Evolutionary conservation across 1,140 invertebrate genomes (phyloP).

Genomic region (Andricus grossulariae): DNA sequence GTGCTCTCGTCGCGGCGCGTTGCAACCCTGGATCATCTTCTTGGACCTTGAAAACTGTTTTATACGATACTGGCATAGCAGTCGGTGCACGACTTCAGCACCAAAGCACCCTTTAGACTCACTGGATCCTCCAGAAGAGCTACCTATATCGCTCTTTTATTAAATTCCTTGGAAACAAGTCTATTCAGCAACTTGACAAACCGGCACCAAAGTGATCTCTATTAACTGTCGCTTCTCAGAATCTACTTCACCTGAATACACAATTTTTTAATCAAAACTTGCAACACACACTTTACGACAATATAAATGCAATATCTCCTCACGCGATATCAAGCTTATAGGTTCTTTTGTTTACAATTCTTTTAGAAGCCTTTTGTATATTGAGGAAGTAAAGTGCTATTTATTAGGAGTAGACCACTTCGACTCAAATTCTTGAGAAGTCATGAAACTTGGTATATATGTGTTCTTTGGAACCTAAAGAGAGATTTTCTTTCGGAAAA

Average conservation of each 20-base stretch:
- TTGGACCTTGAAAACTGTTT: constrained; percentile 26
- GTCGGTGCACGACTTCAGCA: constrained; percentile 7
- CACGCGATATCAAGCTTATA: too few species aligned
- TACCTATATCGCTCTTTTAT: constrained; percentile 27
- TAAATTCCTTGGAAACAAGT: constrained; percentile 27
- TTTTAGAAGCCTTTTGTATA: too few species aligned
- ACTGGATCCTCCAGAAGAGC: constrained; percentile 15
- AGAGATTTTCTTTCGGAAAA: too few species aligned
- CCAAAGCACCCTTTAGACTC: constrained; percentile 22
- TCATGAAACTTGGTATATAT: too few species aligned
- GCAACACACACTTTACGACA: background rate
- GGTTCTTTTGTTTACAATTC: too few species aligned
- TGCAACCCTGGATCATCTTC: constrained; percentile 20
- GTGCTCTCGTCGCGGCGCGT: background rate
- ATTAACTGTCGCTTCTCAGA: constrained; percentile 1
- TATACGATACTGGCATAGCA: constrained; percentile 5
- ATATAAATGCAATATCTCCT: background rate
- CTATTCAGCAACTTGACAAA: constrained; percentile 27
- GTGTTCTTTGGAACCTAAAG: too few species aligned
- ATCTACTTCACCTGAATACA: constrained; percentile 3
- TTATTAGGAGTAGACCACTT: too few species aligned
- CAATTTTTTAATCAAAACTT: background rate
- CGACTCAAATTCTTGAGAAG: too few species aligned
- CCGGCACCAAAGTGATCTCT: constrained; percentile 6
- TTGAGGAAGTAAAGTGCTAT: too few species aligned